phyloP scores from a whole-genome alignment of 1,140 invertebrate species.

The Drosophila auraria region DNA sequence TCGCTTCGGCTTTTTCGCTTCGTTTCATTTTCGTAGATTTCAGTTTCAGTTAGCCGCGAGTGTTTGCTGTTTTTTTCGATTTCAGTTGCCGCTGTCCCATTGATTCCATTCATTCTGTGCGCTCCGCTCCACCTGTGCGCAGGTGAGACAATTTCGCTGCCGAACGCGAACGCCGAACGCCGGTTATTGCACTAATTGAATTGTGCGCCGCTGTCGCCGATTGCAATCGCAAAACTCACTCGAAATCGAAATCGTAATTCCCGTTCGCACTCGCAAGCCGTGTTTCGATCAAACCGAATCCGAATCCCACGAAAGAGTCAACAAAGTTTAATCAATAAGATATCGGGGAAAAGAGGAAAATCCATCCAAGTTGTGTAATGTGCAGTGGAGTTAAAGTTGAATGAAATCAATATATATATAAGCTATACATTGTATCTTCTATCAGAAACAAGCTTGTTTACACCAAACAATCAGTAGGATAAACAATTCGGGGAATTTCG shows the following conservation, averaged over 20 bases:
- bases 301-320: constrained; percentile 18
- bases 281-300: constrained; percentile 4
- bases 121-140: constrained; percentile 76
- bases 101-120: constrained; percentile 75
- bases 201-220: constrained; percentile 22
- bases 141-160: constrained; percentile 61
- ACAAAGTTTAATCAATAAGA: constrained; percentile 57
- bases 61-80: constrained; percentile 43
- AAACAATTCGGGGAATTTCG: constrained; percentile 51
- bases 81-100: constrained; percentile 47
- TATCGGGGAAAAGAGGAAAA: constrained; percentile 30
- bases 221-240: constrained; percentile 23
- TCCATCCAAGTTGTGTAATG: constrained; percentile 41
- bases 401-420: constrained; percentile 17
- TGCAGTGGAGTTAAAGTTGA: constrained; percentile 45
- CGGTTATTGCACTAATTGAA: constrained; percentile 58
- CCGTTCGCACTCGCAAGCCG: constrained; percentile 9
- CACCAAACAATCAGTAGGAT: constrained; percentile 33
- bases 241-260: constrained; percentile 9
- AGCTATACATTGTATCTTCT: constrained; percentile 28
- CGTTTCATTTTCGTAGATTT: constrained; percentile 49
- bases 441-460: constrained; percentile 40
- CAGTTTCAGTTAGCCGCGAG: constrained; percentile 51
- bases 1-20: constrained; percentile 48
- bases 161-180: constrained; percentile 18